phyloP scores from a whole-genome alignment of 2,888 invertebrate species.

The Polydrusus tereticollis region DNA sequence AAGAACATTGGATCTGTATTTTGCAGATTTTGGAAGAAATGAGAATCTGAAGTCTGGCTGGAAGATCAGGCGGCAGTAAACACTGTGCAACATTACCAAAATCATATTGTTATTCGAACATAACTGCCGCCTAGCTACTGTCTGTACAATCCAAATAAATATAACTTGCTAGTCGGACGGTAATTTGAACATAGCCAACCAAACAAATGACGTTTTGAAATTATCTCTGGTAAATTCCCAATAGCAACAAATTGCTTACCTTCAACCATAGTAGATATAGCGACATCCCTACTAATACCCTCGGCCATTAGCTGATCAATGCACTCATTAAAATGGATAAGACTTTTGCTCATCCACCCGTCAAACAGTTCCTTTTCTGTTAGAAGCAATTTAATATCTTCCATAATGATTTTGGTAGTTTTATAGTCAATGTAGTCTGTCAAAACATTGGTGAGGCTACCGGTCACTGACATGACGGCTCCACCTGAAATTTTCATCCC shows the following conservation, averaged over 20 bases:
- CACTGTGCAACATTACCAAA: no score
- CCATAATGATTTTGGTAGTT: constrained; percentile 52
- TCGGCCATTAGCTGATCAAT: constrained; percentile 50
- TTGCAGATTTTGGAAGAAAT: no score
- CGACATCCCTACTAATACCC: constrained; percentile 50
- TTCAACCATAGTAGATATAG: constrained; percentile 53
- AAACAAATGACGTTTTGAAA: no score
- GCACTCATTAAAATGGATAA: constrained; percentile 51
- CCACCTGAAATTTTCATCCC: constrained; percentile 44
- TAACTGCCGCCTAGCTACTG: no score
- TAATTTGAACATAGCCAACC: no score
- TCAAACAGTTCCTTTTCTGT: constrained; percentile 53
- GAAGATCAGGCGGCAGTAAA: no score
- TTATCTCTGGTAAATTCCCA: no score
- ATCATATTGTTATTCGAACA: no score
- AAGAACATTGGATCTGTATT: no score
- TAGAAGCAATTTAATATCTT: constrained; percentile 50
- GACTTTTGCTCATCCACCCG: constrained; percentile 50
- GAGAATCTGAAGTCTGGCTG: no score
- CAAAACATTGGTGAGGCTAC: constrained; percentile 52
- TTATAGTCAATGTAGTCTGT: constrained; percentile 54
- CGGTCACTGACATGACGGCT: constrained; percentile 55
- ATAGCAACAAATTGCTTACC: constrained; percentile 30
- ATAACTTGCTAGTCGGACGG: no score
- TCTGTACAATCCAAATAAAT: no score